Percentiles rank a stretch among this genome's conserved stretches.
phyloP scores from a whole-genome alignment of 2,888 invertebrate species.

The Sturmia bella region DNA sequence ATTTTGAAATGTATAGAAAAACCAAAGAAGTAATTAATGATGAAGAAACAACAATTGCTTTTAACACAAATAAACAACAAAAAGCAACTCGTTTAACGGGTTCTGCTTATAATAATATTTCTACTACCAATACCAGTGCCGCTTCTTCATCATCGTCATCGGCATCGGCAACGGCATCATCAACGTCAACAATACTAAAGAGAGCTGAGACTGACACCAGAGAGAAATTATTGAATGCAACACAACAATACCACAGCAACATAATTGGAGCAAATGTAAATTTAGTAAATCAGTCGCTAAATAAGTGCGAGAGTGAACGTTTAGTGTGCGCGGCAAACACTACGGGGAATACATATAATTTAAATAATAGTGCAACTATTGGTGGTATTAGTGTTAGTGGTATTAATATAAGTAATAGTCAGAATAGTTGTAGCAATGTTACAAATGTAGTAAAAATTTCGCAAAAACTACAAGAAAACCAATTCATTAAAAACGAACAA shows the following conservation, averaged over 20 bases:
- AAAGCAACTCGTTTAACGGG: conserved; percentile 69
- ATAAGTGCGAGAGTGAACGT: conserved; percentile 80
- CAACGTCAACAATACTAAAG: conserved; percentile 34
- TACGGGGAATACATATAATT: conserved; percentile 45
- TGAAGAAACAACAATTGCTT: conserved; percentile 57
- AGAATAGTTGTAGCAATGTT: conserved; percentile 39
- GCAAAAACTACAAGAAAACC: conserved; percentile 79
- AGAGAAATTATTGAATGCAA: conserved; percentile 65
- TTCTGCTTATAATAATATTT: conserved; percentile 42
- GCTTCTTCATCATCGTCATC: conserved; percentile 23
- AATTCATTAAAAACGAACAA: conserved; percentile 78
- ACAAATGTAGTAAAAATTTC: conserved; percentile 74
- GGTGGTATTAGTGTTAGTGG: conserved; percentile 58
- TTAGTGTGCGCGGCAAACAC: conserved; percentile 73
- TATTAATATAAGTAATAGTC: conserved; percentile 53
- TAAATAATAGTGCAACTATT: conserved; percentile 54
- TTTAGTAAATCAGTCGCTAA: conserved; percentile 79
- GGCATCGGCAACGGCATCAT: conserved; percentile 17
- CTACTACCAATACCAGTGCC: background rate
- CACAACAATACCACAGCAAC: conserved; percentile 53
- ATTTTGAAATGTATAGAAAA: conserved; percentile 55
- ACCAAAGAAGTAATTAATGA: conserved; percentile 57
- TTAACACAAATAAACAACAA: conserved; percentile 64
- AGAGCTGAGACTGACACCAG: conserved; percentile 70
- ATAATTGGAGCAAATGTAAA: conserved; percentile 71